These are phyloP conservation scores for Laodelphax striatellus DNA, from an alignment of 1,140 invertebrate genomes.

Conservation along the genomic window DNA sequence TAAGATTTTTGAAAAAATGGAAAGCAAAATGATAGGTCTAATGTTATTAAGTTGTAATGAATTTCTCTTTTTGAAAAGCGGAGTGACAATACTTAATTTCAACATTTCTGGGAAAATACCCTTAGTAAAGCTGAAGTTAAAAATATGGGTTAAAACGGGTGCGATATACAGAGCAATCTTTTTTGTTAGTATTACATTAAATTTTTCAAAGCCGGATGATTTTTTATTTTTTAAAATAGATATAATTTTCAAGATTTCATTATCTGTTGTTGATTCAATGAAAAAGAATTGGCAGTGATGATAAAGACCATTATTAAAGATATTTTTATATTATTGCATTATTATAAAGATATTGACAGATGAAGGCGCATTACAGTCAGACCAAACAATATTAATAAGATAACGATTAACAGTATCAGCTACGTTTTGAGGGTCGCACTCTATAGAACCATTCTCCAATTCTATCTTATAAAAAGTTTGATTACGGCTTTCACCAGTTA, in stretches of 20 bases:
- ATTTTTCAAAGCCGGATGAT: not conserved
- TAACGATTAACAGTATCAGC: not conserved
- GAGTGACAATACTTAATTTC: not conserved
- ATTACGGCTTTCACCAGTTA: not conserved
- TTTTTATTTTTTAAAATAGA: conserved; percentile 2
- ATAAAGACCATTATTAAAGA: too few relatives aligned
- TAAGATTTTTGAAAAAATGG: conserved; percentile 12
- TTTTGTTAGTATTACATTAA: too few relatives aligned
- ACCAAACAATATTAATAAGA: not conserved
- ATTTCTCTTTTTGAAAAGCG: not conserved
- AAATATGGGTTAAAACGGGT: not conserved
- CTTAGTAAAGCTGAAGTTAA: not conserved
- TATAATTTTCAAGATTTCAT: not conserved
- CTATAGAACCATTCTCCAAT: too few relatives aligned
- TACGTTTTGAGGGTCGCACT: not conserved
- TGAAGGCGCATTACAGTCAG: too few relatives aligned
- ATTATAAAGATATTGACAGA: not conserved
- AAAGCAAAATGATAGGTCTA: conserved; percentile 4
- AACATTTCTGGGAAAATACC: conserved; percentile 2
- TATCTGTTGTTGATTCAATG: too few relatives aligned
- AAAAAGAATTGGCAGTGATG: not conserved
- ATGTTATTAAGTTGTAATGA: not conserved
- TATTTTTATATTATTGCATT: too few relatives aligned
- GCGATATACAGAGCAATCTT: too few relatives aligned
- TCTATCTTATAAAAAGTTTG: not conserved